Base-by-base conservation (phyloP, 2,797 vertebrate genomes). In the Eulemur rubriventer region DNA sequence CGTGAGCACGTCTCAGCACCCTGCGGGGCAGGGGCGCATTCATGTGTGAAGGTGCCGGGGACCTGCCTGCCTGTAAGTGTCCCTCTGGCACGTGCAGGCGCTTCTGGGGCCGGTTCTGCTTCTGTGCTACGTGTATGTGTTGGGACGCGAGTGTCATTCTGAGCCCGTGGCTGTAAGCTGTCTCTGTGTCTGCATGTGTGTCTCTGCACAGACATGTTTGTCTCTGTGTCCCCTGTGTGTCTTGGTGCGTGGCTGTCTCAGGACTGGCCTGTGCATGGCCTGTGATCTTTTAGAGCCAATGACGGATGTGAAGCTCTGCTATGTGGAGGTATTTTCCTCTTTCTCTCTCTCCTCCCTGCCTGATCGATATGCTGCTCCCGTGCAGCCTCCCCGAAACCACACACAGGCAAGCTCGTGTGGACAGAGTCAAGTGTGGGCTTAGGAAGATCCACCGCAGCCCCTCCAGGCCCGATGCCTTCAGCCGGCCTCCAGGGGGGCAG, bases 351-450 rank as follows among this genome's bases (percentile, higher is more conserved):
- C 22, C 20, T 79, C 91, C 52, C 35, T 24, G 69, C 13, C 80
- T 79, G 91, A 97, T 93, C 28, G 24, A 75, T 93, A 94, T 57
- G 92, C 96, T 2, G 48, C 41, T 73, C 80, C 83, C 0, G 20
- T 17, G 35, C 50, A 87, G 61, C 35, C 81, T 97, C 95, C 96
- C 95, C 61, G 38, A 69, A 96, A 93, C 86, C 93, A 82, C 90
- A 81, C 57, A 30, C 75, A 48, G 92, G 59, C 0, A 2, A 48
- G 43, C 33, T 96, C 89, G 67, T 85, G 81, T 50, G 70, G 78
- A 95, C 85, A 87, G 69, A 95, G 95, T 94, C 95, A 92, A 95
- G 85, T 69, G 85, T 35, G 59, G 76, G 93, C 61, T 97, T 93
- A 70, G 92, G 57, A 93, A 94, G 90, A 72, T 16, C 30, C 48